Percentiles rank a stretch among this genome's conserved stretches.
phyloP scores from a whole-genome alignment of 2,113 vertebrate genomes.

The Phylloscopus whistleri region DNA sequence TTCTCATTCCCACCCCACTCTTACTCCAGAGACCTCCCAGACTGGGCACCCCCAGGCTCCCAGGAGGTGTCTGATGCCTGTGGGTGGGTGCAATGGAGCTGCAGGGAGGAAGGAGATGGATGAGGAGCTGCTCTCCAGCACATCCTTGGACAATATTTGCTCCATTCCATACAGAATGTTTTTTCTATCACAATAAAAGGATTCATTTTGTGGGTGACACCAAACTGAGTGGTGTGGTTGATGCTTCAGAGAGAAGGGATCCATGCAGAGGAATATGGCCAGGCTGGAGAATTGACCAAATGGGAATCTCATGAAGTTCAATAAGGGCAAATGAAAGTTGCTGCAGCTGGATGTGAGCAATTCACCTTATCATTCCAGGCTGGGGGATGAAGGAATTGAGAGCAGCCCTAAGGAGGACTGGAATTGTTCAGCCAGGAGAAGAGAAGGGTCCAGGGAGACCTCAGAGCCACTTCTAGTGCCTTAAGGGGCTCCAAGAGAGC shows the following conservation, averaged over 20 bases:
- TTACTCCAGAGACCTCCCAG: background rate
- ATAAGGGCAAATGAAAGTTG: background rate
- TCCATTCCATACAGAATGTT: background rate
- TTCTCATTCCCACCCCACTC: background rate
- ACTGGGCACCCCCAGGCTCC: background rate
- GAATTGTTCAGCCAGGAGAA: background rate
- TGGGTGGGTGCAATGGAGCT: background rate
- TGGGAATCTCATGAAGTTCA: background rate
- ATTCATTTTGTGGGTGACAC: background rate
- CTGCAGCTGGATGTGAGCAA: background rate
- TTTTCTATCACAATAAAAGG: background rate
- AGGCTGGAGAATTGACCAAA: background rate
- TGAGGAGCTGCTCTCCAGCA: background rate
- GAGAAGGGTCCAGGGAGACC: background rate
- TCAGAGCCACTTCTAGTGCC: fast-evolving
- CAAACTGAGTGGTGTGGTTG: background rate
- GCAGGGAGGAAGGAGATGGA: background rate
- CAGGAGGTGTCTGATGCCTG: background rate
- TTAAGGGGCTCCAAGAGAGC: background rate
- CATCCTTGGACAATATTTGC: background rate
- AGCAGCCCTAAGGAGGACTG: background rate
- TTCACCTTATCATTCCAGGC: background rate
- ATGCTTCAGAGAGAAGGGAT: background rate
- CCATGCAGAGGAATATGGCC: background rate
- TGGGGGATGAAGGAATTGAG: background rate